A percentile compares a stretch with the other conserved stretches of the same genome.
Evolutionary conservation across 1,140 invertebrate species (phyloP).

Genomic region (Hydropsyche tenuis): DNA sequence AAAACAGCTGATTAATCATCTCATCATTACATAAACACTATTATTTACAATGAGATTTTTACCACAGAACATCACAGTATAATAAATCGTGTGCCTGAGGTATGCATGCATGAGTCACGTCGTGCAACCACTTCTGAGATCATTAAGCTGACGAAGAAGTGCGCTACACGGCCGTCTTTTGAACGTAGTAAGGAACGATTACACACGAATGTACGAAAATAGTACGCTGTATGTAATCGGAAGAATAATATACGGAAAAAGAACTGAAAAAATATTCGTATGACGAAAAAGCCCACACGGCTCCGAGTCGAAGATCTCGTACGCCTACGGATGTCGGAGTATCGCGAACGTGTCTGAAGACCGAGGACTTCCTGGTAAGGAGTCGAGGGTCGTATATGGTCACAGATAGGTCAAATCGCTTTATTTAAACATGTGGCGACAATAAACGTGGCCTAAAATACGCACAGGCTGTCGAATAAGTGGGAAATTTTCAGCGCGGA

Average conservation of each 20-base stretch:
- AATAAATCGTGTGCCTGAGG: no score
- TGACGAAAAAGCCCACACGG: conserved; percentile 9
- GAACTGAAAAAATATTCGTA: not conserved
- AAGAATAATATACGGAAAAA: no score
- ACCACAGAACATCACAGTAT: no score
- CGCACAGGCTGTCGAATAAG: no score
- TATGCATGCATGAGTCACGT: not conserved
- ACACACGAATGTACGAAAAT: no score
- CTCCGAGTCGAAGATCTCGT: not conserved
- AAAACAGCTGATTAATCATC: no score
- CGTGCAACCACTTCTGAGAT: conserved; percentile 4
- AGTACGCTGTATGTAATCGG: no score
- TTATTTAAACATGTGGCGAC: not conserved
- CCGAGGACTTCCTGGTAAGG: conserved; percentile 11
- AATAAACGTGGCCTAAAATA: no score
- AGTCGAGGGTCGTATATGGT: not conserved
- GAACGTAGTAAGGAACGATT: no score
- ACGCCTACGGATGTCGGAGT: not conserved
- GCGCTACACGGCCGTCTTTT: not conserved
- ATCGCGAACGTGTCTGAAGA: not conserved
- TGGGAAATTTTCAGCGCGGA: no score
- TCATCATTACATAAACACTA: no score
- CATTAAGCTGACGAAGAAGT: conserved; percentile 1
- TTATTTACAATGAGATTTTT: no score
- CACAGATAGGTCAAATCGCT: not conserved